Evolutionary conservation across 2,113 vertebrate genomes (phyloP).

Genomic region (Daubentonia madagascariensis): DNA sequence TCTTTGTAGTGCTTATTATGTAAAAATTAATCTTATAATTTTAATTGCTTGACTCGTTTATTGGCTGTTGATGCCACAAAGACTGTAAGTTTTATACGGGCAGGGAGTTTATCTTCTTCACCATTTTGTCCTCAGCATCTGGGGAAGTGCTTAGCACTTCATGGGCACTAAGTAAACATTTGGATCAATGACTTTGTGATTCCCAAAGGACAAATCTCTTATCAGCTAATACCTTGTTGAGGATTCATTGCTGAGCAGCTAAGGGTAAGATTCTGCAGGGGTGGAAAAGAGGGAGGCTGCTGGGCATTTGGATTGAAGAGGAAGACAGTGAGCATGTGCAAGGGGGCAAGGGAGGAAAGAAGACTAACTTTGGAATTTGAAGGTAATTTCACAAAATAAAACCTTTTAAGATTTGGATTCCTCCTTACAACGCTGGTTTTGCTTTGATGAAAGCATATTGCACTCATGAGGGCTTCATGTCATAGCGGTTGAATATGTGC

Average conservation of each 20-base stretch:
- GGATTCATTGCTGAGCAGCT: background rate
- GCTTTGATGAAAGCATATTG: background rate
- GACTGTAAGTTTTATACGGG: background rate
- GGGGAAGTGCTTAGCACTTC: background rate
- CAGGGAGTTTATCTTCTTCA: background rate
- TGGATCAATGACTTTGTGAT: background rate
- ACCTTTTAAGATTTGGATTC: background rate
- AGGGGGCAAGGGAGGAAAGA: background rate
- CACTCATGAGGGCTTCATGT: background rate
- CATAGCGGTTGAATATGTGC: background rate
- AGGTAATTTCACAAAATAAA: background rate
- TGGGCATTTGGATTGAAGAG: background rate
- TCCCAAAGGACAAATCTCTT: background rate
- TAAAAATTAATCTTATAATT: background rate
- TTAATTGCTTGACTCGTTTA: background rate
- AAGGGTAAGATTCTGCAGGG: background rate
- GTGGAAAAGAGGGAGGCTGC: background rate
- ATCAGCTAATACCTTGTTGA: background rate
- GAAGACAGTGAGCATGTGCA: background rate
- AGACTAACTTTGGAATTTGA: background rate
- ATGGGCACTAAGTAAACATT: background rate
- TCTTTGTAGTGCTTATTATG: background rate
- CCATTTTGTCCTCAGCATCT: background rate
- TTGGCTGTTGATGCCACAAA: background rate
- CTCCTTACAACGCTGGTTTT: background rate